phyloP scores from a whole-genome alignment of 2,797 vertebrate genomes.

The Epinephelus malabaricus region DNA sequence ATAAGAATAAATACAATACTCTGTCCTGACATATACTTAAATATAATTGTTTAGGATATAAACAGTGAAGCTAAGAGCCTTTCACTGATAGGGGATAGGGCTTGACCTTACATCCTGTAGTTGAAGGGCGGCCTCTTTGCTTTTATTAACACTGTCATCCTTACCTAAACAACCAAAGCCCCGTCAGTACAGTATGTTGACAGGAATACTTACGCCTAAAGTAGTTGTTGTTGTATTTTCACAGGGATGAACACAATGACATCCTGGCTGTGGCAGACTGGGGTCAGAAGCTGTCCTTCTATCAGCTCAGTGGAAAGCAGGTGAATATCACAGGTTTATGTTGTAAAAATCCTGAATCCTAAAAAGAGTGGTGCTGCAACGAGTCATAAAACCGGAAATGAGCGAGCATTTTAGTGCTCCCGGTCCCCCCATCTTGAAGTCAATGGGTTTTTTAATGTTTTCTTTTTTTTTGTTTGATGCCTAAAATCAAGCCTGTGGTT shows the following conservation, averaged over 20 bases:
- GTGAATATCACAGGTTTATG: constrained; percentile 76
- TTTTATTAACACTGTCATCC: constrained; percentile 26
- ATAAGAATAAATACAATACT: constrained; percentile 3
- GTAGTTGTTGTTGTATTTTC: constrained; percentile 56
- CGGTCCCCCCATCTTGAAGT: no score
- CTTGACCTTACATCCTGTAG: neutral
- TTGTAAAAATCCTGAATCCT: neutral
- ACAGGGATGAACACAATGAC: constrained; percentile 97
- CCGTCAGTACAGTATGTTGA: constrained; percentile 34
- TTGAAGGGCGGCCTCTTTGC: constrained; percentile 18
- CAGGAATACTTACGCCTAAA: constrained; percentile 26
- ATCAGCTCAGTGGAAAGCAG: constrained; percentile 98
- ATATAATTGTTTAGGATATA: constrained; percentile 12
- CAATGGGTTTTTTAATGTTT: no score
- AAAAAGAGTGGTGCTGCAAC: neutral
- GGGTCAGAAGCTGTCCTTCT: constrained; percentile 98
- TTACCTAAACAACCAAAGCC: constrained; percentile 34
- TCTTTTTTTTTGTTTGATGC: no score
- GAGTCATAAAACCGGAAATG: no score
- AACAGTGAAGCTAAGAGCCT: constrained; percentile 1
- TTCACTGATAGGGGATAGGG: neutral
- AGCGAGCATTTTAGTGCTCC: no score
- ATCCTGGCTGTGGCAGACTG: constrained; percentile 97
- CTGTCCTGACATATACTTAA: neutral
- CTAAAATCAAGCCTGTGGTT: no score